Evolutionary conservation across 2,888 invertebrate species (phyloP).

Genomic region (Cephonodes hylas): DNA sequence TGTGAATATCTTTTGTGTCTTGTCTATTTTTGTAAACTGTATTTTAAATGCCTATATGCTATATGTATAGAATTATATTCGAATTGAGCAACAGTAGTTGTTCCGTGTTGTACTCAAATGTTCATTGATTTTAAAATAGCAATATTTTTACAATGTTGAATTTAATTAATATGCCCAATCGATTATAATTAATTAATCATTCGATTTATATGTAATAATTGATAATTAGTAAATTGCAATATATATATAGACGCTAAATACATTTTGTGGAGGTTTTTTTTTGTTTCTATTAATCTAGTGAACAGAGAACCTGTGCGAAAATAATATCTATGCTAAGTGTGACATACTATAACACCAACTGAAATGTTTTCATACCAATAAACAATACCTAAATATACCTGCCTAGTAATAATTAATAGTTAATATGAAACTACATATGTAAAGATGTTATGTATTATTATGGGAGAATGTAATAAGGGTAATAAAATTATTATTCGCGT

Average conservation of each 20-base stretch:
- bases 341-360: not conserved
- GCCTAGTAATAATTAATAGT: conserved; percentile 9
- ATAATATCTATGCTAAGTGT: not conserved
- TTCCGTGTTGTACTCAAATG: not conserved
- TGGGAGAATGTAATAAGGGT: conserved; percentile 10
- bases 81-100: not conserved
- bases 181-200: not conserved
- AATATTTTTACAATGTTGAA: not conserved
- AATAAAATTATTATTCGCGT: conserved; percentile 8
- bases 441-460: conserved; percentile 11
- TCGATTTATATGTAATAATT: not conserved
- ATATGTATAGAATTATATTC: conserved; percentile 3
- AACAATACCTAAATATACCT: conserved; percentile 10
- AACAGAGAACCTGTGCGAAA: not conserved
- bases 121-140: not conserved
- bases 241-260: not conserved
- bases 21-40: conserved; percentile 7
- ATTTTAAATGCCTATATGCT: conserved; percentile 6
- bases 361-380: conserved; percentile 3
- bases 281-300: not conserved
- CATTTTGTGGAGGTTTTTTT: conserved; percentile 1
- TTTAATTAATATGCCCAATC: not conserved
- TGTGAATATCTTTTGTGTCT: conserved; percentile 8
- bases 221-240: not conserved
- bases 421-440: conserved; percentile 8